Percentiles rank a stretch among this genome's conserved stretches.
Conservation (phyloP, 2,888 invertebrate genomes). For the Conomelus anceps region DNA sequence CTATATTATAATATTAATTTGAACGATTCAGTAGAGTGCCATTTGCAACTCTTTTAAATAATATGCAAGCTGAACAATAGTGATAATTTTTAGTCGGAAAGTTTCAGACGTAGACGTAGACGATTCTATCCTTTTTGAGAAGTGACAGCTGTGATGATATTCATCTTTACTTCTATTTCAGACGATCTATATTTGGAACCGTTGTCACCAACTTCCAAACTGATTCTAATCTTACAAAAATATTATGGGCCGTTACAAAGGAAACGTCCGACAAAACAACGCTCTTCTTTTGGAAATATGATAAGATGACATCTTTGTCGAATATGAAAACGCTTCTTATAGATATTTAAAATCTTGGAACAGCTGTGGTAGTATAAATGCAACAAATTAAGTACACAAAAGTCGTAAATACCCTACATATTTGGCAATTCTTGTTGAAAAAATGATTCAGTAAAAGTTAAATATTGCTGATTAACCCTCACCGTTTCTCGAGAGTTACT, state of each 20-base stretch:
- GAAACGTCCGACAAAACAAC: neutral
- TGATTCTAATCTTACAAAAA: neutral
- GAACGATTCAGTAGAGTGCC: neutral
- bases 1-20: too few relatives aligned
- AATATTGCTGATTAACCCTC: too few relatives aligned
- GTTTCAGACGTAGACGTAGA: neutral
- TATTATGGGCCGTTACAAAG: neutral
- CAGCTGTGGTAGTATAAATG: neutral
- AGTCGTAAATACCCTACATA: too few relatives aligned
- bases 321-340: neutral
- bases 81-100: neutral
- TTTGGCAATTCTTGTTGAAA: too few relatives aligned
- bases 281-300: neutral
- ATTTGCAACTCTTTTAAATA: neutral
- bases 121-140: neutral
- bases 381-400: too few relatives aligned
- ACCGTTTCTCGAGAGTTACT: too few relatives aligned
- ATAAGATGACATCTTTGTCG: neutral
- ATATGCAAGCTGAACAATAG: neutral
- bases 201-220: neutral
- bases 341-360: neutral
- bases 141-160: neutral
- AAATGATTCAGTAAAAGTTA: too few relatives aligned
- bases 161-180: neutral
- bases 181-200: neutral